Evolutionary conservation across 2,113 vertebrate species (phyloP).

Genomic region (Saguinus imperator): DNA sequence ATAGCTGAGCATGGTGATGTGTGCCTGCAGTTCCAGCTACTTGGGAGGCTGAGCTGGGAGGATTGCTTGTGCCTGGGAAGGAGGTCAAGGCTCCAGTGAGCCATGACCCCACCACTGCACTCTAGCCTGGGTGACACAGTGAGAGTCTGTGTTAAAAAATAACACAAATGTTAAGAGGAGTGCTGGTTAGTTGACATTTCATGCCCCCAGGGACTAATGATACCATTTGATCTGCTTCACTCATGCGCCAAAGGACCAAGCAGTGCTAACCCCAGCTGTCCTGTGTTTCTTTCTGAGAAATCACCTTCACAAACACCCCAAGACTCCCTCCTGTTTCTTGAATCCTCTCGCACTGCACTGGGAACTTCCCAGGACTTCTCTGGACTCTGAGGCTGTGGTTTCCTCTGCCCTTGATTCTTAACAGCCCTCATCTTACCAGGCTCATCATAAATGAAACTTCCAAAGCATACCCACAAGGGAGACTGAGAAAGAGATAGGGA

Average conservation of each 20-base stretch:
- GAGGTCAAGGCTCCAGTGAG: background rate
- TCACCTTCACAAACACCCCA: background rate
- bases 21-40: background rate
- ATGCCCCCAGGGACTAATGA: background rate
- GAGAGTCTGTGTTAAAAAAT: background rate
- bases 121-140: background rate
- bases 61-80: background rate
- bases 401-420: conserved; percentile 1
- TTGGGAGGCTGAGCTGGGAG: background rate
- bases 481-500: background rate
- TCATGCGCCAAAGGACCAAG: background rate
- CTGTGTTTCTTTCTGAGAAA: background rate
- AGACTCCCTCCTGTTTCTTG: background rate
- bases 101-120: background rate
- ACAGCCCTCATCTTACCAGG: background rate
- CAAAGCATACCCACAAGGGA: background rate
- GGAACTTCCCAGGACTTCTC: conserved; percentile 42
- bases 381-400: background rate
- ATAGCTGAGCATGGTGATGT: background rate
- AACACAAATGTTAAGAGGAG: background rate
- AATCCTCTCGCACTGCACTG: background rate
- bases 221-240: background rate
- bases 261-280: too few relatives aligned
- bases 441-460: background rate
- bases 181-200: background rate